A percentile compares a stretch with the other conserved stretches of the same genome.
Conservation (phyloP, 2,113 vertebrate genomes). For the Puffinus mauretanicus region DNA sequence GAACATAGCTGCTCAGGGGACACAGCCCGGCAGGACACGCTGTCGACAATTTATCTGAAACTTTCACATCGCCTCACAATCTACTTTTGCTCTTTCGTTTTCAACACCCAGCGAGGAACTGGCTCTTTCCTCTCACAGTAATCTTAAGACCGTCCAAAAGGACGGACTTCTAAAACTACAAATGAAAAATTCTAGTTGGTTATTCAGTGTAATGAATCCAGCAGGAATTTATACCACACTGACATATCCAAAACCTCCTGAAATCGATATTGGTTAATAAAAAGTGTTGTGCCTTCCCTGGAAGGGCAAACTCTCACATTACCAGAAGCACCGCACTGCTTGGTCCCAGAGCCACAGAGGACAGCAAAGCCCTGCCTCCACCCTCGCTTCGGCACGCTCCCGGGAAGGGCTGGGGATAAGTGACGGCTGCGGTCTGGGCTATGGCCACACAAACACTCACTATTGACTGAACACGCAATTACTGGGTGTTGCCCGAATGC, state of each 20-base stretch:
- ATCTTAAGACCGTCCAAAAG: neutral
- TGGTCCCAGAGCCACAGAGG: neutral
- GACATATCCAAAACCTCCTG: neutral
- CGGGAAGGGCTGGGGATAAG: neutral
- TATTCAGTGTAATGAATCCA: neutral
- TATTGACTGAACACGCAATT: rapidly evolving
- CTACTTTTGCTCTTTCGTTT: neutral
- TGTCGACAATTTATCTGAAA: neutral
- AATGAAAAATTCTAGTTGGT: neutral
- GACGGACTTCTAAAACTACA: neutral
- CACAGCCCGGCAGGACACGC: neutral
- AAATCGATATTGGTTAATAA: neutral
- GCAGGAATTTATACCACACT: neutral
- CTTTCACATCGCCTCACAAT: neutral
- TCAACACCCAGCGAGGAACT: neutral
- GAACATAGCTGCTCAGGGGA: neutral
- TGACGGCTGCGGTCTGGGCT: neutral
- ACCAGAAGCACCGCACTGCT: neutral
- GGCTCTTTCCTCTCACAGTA: neutral
- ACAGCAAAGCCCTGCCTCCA: neutral
- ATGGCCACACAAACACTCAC: rapidly evolving
- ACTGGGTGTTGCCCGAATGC: neutral
- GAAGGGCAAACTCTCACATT: neutral
- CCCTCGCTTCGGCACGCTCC: neutral
- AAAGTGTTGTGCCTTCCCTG: neutral